Base-by-base conservation (phyloP, 2,888 invertebrate genomes). In the Napeogenes sylphis region DNA sequence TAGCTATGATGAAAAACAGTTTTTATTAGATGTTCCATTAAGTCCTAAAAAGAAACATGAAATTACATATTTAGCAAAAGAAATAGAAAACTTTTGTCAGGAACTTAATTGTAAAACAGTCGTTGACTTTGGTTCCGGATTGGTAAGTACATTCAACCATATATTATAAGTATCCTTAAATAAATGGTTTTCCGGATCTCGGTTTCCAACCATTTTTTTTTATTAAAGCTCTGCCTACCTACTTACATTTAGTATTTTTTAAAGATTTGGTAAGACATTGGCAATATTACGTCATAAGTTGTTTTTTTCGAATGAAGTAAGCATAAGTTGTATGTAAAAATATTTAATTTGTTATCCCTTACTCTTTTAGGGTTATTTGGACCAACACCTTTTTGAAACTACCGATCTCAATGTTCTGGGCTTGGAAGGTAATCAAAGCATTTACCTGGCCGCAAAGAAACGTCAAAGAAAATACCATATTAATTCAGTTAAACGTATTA, bases 91-190 rank as follows among this genome's bases (percentile, higher is more conserved):
- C 30, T 72, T 92, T 56, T 94, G 93, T 71, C 71, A 75, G n/a
- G 70, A 82, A 38, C 75, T 79, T 6, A 77, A 83, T 6, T 90
- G 92, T 62, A 79, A 90, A 56, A 81, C 91, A 2, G 84, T 96
- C 30, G 89, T 96, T 0, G 96, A 96, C 81, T 90, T 96, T 72
- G 96, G 96, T 13, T 92, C 94, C 14, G 96, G 96, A 5, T 83
- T 95, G 87, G 94, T 94, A 88, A 92, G 91, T n/a, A 33, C n/a
- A 4, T 2, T 14, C 3, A 10, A 10, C 21, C 21, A 42, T 6
- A 42, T 12, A 42, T 2, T 42, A 10, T 8, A 10, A 42, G 10
- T 2, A 42, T 42, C 10, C 12, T 12, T 14, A 35, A 10, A 13
- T 13, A 46, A 13, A 47, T 1, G 4, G 5, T n/a, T 46, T 5